phyloP scores from a whole-genome alignment of 2,888 invertebrate genomes.

The Limnephilus auricula region DNA sequence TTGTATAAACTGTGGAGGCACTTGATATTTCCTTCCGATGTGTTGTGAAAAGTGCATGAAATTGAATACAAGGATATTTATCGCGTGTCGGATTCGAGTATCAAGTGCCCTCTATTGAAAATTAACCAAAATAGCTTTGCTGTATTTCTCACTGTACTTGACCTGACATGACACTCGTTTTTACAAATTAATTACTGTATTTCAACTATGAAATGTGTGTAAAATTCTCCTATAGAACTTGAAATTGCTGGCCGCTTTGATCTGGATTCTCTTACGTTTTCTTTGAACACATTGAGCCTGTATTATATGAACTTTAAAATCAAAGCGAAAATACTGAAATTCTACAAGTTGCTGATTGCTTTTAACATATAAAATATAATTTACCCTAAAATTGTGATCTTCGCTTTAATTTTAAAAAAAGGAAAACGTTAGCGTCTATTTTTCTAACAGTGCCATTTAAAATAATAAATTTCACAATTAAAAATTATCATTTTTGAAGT shows the following conservation, averaged over 20 bases:
- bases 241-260: not conserved
- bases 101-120: conserved; percentile 9
- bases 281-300: conserved; percentile 10
- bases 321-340: not conserved
- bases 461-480: not conserved
- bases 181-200: conserved; percentile 36
- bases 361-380: not conserved
- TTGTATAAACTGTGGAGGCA: conserved; percentile 6
- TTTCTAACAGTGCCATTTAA: conserved; percentile 14
- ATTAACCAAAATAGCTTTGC: conserved; percentile 57
- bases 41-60: not conserved
- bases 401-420: not conserved
- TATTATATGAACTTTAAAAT: conserved; percentile 40
- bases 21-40: conserved; percentile 13
- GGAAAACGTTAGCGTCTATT: conserved; percentile 35
- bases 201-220: conserved; percentile 31
- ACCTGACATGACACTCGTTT: conserved; percentile 57
- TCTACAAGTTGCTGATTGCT: not conserved
- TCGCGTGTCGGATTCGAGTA: not conserved
- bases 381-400: not conserved
- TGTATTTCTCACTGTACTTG: conserved; percentile 58
- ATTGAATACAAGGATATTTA: not conserved
- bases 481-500: not conserved
- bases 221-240: not conserved
- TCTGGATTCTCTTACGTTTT: conserved; percentile 14